Evolutionary conservation across 2,888 invertebrate species (phyloP).

Genomic region (Zygaena filipendulae): DNA sequence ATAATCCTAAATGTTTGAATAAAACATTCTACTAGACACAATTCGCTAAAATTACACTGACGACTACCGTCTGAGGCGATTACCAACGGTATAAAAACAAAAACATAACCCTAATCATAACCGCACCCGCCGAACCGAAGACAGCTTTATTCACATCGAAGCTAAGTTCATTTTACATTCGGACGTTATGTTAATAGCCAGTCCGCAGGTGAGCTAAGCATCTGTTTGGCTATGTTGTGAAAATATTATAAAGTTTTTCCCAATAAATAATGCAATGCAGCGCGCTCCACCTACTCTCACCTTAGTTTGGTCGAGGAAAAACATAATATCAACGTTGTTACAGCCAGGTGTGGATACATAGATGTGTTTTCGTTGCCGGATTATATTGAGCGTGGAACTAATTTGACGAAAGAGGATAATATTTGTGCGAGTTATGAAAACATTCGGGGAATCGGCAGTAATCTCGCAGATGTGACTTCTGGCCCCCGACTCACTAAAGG

Average conservation of each 20-base stretch:
- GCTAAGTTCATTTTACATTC: conserved; percentile 25
- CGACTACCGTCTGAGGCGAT: conserved; percentile 25
- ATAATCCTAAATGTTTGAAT: conserved; percentile 31
- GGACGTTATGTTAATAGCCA: conserved; percentile 29
- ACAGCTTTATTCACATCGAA: conserved; percentile 17
- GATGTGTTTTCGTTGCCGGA: conserved; percentile 25
- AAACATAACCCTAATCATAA: conserved; percentile 26
- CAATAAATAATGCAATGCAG: conserved; percentile 60
- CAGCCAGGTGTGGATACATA: too few species aligned
- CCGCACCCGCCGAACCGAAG: too few species aligned
- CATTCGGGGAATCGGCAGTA: conserved; percentile 24
- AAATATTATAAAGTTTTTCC: conserved; percentile 60
- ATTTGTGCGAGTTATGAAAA: conserved; percentile 32
- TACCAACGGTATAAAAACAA: conserved; percentile 43
- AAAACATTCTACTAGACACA: conserved; percentile 38
- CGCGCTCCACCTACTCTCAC: conserved; percentile 6
- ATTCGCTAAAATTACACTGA: conserved; percentile 34
- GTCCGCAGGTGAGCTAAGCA: conserved; percentile 52
- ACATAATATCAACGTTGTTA: too few species aligned
- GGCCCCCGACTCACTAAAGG: too few species aligned
- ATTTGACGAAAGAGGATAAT: conserved; percentile 26
- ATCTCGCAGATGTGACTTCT: conserved; percentile 28
- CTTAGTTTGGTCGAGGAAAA: background rate
- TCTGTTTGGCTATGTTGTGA: conserved; percentile 52
- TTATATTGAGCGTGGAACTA: conserved; percentile 31